A percentile compares a stretch with the other conserved stretches of the same genome.
These are phyloP conservation scores for Malurus elegans DNA, from an alignment of 2,113 vertebrate species.

Conservation along the genomic window DNA sequence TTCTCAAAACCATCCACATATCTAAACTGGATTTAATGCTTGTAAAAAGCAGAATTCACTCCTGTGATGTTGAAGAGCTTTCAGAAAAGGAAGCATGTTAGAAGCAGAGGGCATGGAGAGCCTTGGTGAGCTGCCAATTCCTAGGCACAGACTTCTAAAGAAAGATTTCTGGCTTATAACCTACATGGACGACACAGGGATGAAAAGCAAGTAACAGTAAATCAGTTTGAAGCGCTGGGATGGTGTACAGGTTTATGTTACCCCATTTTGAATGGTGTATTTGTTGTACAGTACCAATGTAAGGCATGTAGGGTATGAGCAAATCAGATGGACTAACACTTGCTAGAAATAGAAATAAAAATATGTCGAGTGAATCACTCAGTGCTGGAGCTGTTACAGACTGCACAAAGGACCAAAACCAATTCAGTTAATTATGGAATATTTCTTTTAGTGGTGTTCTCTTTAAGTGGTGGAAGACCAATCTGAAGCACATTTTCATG, in stretches of 20 bases:
- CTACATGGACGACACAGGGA: neutral
- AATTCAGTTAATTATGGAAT: neutral
- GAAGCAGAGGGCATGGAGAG: neutral
- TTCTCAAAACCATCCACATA: neutral
- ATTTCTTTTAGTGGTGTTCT: neutral
- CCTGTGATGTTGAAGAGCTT: neutral
- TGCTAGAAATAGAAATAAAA: neutral
- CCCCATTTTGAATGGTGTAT: neutral
- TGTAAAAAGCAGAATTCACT: neutral
- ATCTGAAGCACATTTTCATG: neutral
- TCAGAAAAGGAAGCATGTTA: neutral
- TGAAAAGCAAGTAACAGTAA: neutral
- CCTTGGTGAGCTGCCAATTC: neutral
- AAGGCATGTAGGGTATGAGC: neutral
- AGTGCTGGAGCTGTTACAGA: neutral
- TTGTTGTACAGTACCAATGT: neutral
- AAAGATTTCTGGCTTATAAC: neutral
- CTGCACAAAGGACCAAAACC: neutral
- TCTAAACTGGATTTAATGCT: conserved; percentile 7
- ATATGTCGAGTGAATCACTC: neutral
- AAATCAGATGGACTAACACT: neutral
- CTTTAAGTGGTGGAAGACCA: neutral
- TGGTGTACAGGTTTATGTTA: neutral
- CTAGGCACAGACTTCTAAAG: neutral
- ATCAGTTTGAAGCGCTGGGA: neutral